Evolutionary conservation across 2,888 invertebrate genomes (phyloP).

Genomic region (Ditula angustiorana): DNA sequence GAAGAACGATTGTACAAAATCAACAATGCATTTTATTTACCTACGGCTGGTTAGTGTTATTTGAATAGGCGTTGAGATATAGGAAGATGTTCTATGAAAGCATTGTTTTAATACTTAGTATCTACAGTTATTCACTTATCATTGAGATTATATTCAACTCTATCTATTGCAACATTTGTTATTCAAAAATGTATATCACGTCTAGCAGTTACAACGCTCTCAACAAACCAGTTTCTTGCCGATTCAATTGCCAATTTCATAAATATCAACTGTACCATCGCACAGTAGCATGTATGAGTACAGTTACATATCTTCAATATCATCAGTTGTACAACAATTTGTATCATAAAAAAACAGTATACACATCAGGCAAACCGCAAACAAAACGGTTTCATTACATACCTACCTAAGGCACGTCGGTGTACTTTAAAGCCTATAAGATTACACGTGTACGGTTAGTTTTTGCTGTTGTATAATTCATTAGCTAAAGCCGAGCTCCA

Average conservation of each 20-base stretch:
- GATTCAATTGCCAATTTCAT: conserved; percentile 20
- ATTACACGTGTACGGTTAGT: conserved; percentile 5
- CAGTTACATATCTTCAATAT: conserved; percentile 10
- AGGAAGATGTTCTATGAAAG: too few species aligned
- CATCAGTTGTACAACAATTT: not conserved
- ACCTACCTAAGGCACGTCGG: not conserved
- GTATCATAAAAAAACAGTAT: not conserved
- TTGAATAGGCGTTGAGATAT: conserved; percentile 3
- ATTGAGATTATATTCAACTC: too few species aligned
- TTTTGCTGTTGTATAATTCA: conserved; percentile 16
- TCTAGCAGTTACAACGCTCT: too few species aligned
- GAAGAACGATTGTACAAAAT: conserved; percentile 28
- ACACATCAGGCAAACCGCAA: not conserved
- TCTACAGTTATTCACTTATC: too few species aligned
- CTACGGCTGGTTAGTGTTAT: not conserved
- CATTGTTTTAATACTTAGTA: too few species aligned
- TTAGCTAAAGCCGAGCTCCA: conserved; percentile 9
- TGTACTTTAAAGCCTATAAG: not conserved
- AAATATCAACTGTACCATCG: conserved; percentile 5
- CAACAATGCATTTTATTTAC: conserved; percentile 33
- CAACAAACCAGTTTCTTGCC: conserved; percentile 2
- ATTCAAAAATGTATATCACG: too few species aligned
- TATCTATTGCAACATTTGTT: too few species aligned
- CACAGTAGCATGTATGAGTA: conserved; percentile 12
- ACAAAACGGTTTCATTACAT: conserved; percentile 16